phyloP scores from a whole-genome alignment of 37 sponge, comb jelly and placozoan genomes.

The Chondrosia reniformis region DNA sequence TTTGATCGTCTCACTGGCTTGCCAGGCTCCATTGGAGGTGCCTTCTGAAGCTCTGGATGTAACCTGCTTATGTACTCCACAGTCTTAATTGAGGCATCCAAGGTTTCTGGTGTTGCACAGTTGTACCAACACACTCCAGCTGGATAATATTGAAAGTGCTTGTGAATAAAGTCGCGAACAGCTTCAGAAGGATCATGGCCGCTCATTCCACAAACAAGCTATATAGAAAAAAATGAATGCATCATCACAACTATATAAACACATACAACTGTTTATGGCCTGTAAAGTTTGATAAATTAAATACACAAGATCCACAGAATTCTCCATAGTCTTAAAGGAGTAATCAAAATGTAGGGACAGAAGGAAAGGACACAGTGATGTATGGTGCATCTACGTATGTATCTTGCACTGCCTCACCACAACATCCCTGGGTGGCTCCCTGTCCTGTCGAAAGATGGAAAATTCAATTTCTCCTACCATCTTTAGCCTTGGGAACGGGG shows the following conservation, averaged over 20 bases:
- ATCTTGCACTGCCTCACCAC: too few species aligned
- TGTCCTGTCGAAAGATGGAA: not conserved
- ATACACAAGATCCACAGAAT: not conserved
- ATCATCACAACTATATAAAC: too few species aligned
- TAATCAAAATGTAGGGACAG: too few species aligned
- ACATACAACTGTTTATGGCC: too few species aligned
- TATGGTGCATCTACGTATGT: too few species aligned
- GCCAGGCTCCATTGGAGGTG: not conserved
- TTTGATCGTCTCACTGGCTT: too few species aligned
- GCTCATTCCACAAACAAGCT: constrained; percentile 37
- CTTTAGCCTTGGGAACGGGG: constrained; percentile 32
- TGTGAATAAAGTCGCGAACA: constrained; percentile 33
- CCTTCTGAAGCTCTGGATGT: not conserved
- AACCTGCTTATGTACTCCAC: not conserved
- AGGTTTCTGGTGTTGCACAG: not conserved
- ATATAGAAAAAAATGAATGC: too few species aligned
- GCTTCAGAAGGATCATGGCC: constrained; percentile 23
- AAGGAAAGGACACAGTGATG: too few species aligned
- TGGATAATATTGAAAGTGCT: constrained; percentile 8
- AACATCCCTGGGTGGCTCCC: not conserved
- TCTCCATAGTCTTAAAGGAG: too few species aligned
- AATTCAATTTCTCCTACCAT: not conserved
- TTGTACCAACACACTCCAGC: constrained; percentile 39
- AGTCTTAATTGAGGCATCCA: constrained; percentile 12
- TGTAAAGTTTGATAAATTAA: too few species aligned